Evolutionary conservation across 2,113 vertebrate genomes (phyloP), one percentile per base, ranked within the genome.

Genomic region (Alosa alosa): DNA sequence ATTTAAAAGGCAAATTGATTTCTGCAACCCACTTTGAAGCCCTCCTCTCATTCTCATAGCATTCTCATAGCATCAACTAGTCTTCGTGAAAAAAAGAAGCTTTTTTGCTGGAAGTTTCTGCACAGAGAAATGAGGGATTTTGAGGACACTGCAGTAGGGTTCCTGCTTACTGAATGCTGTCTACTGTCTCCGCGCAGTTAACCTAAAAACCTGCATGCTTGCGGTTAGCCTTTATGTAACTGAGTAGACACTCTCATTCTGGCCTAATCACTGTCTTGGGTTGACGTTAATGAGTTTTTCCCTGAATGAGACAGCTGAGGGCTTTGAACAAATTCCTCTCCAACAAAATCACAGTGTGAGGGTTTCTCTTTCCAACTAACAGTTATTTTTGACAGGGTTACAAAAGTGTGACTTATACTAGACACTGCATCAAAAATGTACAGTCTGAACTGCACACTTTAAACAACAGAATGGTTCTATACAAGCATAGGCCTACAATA

Each of bases 1-100:
- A 94, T 94, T 91, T 93, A 86, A 91, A 93, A 93, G 89, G 91
- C 91, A 94, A 94, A 94, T 93, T 91, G 90, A 93, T 94, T 94
- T 92, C 87, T 88, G 87, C 92, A 92, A 86, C 86, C 88, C 83
- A 83, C 45, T 52, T 86, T 87, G 86, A 92, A 91, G 87, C 88
- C 85, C 41, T 84, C 86, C 39, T 84, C 31, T 31, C 89, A 89
- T 92, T 86, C 86, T 88, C 82, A 82, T 90, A 84, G 81, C 89
- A 89, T 92, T 86, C 86, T 88, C 82, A 83, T 90, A 84, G 81
- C 89, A 86, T 83, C 86, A 41, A 36, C 11, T 78, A 78, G 72
- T 78, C 72, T 78, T 78, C 39, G 25, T 78, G 72, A 78, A 78
- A 78, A 78, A 2, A 25, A 25, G 3, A 15, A 7, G 18, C 18